Conservation (phyloP, 2,888 invertebrate species). For the Meliscaeva auricollis region DNA sequence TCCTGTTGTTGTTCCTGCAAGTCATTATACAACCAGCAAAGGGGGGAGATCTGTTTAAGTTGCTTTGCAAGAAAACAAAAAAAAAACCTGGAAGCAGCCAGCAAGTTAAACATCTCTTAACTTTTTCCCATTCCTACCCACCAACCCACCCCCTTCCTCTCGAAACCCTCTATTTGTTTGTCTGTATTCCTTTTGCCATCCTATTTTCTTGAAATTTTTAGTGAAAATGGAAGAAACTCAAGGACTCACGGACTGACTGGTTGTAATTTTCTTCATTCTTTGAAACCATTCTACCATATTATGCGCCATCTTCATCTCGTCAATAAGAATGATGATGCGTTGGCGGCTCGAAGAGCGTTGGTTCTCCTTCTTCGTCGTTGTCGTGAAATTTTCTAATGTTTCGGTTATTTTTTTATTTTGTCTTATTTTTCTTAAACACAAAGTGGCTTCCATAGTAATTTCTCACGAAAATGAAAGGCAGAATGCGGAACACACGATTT, state of each 20-base stretch:
- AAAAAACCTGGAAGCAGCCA: slow-evolving; percentile 14
- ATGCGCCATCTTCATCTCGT: neutral
- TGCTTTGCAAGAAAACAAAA: too few relatives aligned
- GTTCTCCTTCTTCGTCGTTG: too few relatives aligned
- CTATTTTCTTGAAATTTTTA: neutral
- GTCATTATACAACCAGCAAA: neutral
- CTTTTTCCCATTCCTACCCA: neutral
- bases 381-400: neutral
- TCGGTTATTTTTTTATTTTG: neutral
- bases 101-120: slow-evolving; percentile 6
- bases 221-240: neutral
- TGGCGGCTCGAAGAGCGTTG: neutral
- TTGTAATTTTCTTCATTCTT: neutral
- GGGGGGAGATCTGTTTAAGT: slow-evolving; percentile 8
- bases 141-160: too few relatives aligned
- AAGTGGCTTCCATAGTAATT: neutral
- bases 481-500: neutral
- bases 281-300: neutral
- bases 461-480: neutral
- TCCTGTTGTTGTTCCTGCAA: neutral
- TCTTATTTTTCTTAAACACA: neutral
- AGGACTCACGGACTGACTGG: neutral
- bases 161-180: too few relatives aligned
- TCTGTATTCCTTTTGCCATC: neutral
- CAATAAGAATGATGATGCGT: neutral